These are phyloP conservation scores for Centropyge bicolor DNA, from an alignment of 2,797 vertebrate genomes.

Conservation along the genomic window DNA sequence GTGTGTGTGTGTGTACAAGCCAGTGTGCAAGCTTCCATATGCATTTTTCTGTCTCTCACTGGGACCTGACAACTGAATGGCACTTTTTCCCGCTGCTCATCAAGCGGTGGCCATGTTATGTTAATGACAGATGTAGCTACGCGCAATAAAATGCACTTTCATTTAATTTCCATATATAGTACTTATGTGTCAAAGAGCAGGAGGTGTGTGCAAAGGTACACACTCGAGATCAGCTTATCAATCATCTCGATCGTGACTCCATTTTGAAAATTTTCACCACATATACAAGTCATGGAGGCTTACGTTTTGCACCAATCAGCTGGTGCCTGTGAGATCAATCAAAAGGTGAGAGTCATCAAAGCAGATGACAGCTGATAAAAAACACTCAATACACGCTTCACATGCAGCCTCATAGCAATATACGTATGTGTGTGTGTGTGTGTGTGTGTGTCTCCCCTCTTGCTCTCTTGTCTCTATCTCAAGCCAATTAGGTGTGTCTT, in stretches of 20 bases:
- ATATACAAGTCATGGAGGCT: conserved; percentile 36
- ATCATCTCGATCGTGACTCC: conserved; percentile 36
- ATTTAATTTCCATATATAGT: conserved; percentile 79
- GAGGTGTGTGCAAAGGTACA: conserved; percentile 5
- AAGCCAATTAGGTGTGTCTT: conserved; percentile 79
- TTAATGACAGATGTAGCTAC: conserved; percentile 66
- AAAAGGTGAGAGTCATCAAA: conserved; percentile 43
- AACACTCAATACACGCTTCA: conserved; percentile 19
- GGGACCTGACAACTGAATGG: conserved; percentile 72
- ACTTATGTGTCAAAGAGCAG: conserved; percentile 54
- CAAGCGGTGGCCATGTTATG: conserved; percentile 54
- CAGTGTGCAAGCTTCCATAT: conserved; percentile 37
- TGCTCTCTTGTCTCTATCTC: conserved; percentile 59
- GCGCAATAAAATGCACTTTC: conserved; percentile 57
- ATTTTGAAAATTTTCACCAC: conserved; percentile 32
- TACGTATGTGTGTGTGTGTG: conserved; percentile 5
- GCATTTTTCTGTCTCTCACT: conserved; percentile 44
- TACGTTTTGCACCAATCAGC: conserved; percentile 23
- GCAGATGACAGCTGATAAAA: conserved; percentile 32
- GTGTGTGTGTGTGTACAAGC: conserved; percentile 35
- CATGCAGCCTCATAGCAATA: neutral
- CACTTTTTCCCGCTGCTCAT: conserved; percentile 68
- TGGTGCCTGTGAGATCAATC: conserved; percentile 28
- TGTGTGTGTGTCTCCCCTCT: conserved; percentile 8
- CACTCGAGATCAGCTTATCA: conserved; percentile 51